These are phyloP conservation scores for Anastrepha obliqua DNA, from an alignment of 1,140 invertebrate genomes.

Conservation along the genomic window DNA sequence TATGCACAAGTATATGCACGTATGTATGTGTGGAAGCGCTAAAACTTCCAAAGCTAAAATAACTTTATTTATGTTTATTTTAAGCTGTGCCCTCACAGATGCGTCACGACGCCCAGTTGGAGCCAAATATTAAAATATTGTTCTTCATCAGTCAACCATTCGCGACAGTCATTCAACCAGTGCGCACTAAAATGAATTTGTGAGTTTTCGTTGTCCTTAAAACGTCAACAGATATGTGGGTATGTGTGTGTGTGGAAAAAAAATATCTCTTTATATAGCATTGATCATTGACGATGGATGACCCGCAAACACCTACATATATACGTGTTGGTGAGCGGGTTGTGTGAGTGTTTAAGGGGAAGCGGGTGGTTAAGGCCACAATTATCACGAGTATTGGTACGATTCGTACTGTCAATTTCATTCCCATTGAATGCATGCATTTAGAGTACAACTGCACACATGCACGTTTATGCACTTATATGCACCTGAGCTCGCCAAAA, in stretches of 20 bases:
- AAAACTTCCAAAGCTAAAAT: no score
- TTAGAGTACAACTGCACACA: no score
- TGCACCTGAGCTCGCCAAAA: no score
- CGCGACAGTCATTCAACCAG: neutral
- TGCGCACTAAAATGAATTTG: neutral
- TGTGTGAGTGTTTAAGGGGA: neutral
- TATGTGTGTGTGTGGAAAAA: neutral
- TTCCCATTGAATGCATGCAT: neutral
- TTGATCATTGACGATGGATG: neutral
- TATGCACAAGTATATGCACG: no score
- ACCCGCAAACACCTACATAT: neutral
- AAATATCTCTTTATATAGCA: neutral
- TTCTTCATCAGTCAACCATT: constrained; percentile 43
- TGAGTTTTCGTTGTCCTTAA: neutral
- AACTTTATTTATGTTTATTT: no score
- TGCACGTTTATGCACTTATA: no score
- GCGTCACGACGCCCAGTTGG: no score
- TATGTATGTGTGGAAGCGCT: no score
- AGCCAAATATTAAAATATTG: no score
- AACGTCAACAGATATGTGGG: neutral
- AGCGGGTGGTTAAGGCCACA: neutral
- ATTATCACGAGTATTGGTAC: neutral
- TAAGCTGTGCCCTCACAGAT: no score
- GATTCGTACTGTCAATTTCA: neutral
- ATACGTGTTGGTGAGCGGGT: neutral